phyloP scores from a whole-genome alignment of 2,888 invertebrate genomes.

The Macrosiphum euphorbiae region DNA sequence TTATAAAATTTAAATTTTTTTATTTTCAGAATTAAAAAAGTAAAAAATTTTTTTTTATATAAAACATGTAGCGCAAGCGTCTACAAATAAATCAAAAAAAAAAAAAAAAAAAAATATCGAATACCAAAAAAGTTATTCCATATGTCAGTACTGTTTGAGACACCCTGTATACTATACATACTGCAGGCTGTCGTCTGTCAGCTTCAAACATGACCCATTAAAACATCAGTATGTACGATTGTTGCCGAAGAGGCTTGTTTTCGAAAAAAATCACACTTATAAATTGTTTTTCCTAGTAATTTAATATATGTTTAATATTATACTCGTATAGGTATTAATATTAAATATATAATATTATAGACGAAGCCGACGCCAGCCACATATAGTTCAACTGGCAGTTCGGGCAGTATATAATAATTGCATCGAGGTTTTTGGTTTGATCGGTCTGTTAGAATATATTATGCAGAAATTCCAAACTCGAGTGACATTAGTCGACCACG shows the following conservation, averaged over 20 bases:
- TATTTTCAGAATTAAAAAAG: too few species aligned
- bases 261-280: not conserved
- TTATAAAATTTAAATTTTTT: too few species aligned
- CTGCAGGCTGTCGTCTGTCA: not conserved
- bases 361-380: not conserved
- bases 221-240: not conserved
- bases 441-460: not conserved
- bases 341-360: not conserved
- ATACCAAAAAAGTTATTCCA: too few species aligned
- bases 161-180: too few species aligned
- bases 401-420: not conserved
- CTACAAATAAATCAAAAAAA: too few species aligned
- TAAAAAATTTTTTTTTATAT: too few species aligned
- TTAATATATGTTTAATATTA: too few species aligned
- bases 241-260: not conserved
- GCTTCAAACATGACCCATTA: not conserved
- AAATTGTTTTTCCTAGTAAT: not conserved
- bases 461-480: not conserved
- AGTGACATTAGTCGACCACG: not conserved
- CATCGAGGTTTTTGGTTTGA: not conserved
- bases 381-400: not conserved
- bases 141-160: too few species aligned
- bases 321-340: not conserved
- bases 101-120: too few species aligned
- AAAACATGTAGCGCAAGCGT: too few species aligned